Evolutionary conservation across 2,113 vertebrate species (phyloP).

Genomic region (Prinia subflava): DNA sequence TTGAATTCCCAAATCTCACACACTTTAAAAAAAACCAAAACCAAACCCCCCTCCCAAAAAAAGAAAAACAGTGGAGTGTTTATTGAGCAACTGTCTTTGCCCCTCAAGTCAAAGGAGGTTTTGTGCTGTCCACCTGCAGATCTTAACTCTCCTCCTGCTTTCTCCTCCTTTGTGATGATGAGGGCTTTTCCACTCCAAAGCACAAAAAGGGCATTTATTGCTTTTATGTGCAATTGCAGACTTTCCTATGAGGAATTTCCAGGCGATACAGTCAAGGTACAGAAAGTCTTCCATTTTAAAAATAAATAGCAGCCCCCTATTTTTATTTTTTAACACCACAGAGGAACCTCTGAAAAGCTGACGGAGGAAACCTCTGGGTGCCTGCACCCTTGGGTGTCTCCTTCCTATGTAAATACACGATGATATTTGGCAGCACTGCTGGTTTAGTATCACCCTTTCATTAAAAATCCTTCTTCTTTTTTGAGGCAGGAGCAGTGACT

Average conservation of each 20-base stretch:
- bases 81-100: constrained; percentile 8
- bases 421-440: neutral
- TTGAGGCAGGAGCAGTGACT: neutral
- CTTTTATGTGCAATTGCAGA: neutral
- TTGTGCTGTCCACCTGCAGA: constrained; percentile 47
- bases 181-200: neutral
- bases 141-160: neutral
- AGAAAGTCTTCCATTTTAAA: neutral
- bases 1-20: constrained; percentile 8
- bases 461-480: neutral
- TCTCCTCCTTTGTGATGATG: neutral
- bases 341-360: neutral
- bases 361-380: neutral
- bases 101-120: neutral
- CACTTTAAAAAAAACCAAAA: neutral
- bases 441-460: neutral
- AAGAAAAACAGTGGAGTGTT: neutral
- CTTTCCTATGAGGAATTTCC: neutral
- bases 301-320: neutral
- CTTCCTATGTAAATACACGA: neutral
- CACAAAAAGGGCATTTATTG: neutral
- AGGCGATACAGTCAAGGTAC: neutral
- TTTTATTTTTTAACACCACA: neutral
- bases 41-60: neutral
- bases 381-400: neutral